These are phyloP conservation scores for Notothenia rossii DNA, from an alignment of 2,113 vertebrate genomes.

Conservation along the genomic window DNA sequence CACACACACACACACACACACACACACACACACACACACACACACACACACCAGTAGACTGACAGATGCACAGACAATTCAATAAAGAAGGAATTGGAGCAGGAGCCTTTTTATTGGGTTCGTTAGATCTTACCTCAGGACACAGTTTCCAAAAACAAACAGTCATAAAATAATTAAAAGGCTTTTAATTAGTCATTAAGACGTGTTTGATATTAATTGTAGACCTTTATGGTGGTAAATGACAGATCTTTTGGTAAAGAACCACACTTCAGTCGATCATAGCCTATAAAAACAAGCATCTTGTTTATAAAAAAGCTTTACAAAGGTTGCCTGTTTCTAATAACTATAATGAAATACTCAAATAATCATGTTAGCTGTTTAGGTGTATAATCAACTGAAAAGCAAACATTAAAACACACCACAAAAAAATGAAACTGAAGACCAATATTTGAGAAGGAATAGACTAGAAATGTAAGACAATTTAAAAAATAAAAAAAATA, in stretches of 20 bases:
- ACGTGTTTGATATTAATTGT: slow-evolving; percentile 13
- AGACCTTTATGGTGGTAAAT: background rate
- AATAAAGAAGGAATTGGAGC: slow-evolving; percentile 35
- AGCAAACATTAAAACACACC: background rate
- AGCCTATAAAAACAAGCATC: background rate
- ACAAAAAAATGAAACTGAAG: background rate
- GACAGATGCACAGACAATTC: slow-evolving; percentile 32
- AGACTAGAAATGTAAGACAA: background rate
- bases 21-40: slow-evolving; percentile 5
- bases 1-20: background rate
- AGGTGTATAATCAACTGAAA: background rate
- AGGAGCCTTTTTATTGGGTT: slow-evolving; percentile 44
- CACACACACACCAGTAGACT: slow-evolving; percentile 17
- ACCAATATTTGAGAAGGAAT: background rate
- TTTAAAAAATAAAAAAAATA: too few relatives aligned
- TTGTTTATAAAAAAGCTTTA: background rate
- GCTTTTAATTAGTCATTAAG: slow-evolving; percentile 11
- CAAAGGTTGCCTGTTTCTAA: background rate
- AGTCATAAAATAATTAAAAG: slow-evolving; percentile 34
- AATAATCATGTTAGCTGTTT: background rate
- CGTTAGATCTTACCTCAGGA: slow-evolving; percentile 36
- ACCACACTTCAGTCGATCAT: background rate
- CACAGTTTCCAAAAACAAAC: slow-evolving; percentile 25
- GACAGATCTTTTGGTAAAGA: background rate
- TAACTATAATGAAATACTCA: background rate